Percentiles rank a stretch among this genome's conserved stretches.
phyloP scores from a whole-genome alignment of 92 coral and sea anemone genomes.

The Montipora capitata region DNA sequence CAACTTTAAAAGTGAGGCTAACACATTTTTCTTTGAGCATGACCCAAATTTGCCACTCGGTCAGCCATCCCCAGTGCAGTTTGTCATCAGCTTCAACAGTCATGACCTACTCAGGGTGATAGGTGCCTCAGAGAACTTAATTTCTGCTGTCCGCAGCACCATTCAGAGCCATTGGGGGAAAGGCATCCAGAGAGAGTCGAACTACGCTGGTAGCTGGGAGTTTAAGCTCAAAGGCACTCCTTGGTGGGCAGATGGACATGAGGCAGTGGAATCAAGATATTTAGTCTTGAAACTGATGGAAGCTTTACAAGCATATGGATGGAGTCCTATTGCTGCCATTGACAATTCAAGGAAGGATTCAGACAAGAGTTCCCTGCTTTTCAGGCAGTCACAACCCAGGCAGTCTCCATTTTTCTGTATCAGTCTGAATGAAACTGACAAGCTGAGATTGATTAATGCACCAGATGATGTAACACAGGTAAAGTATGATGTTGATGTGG shows the following conservation, averaged over 20 bases:
- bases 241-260: constrained; percentile 82
- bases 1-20: constrained; percentile 41
- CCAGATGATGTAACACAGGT: constrained; percentile 49
- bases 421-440: constrained; percentile 26
- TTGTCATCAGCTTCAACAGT: constrained; percentile 68
- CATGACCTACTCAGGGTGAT: constrained; percentile 69
- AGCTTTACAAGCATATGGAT: constrained; percentile 78
- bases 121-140: constrained; percentile 49
- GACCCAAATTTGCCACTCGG: constrained; percentile 56
- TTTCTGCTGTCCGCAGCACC: constrained; percentile 59
- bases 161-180: constrained; percentile 57
- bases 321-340: constrained; percentile 70
- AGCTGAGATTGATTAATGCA: too few species aligned
- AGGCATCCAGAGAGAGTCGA: constrained; percentile 62
- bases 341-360: constrained; percentile 61
- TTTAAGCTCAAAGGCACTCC: constrained; percentile 82
- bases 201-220: constrained; percentile 77
- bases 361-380: constrained; percentile 74
- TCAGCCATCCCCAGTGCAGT: constrained; percentile 23
- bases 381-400: constrained; percentile 69
- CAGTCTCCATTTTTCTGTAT: constrained; percentile 77
- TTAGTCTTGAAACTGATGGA: constrained; percentile 80
- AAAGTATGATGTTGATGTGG: too few species aligned
- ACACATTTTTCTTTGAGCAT: constrained; percentile 74
- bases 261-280: constrained; percentile 78